Evolutionary conservation across 2,888 invertebrate genomes (phyloP), one percentile per base, ranked within the genome.

Genomic region (Vannuccia rotundouncinata): DNA sequence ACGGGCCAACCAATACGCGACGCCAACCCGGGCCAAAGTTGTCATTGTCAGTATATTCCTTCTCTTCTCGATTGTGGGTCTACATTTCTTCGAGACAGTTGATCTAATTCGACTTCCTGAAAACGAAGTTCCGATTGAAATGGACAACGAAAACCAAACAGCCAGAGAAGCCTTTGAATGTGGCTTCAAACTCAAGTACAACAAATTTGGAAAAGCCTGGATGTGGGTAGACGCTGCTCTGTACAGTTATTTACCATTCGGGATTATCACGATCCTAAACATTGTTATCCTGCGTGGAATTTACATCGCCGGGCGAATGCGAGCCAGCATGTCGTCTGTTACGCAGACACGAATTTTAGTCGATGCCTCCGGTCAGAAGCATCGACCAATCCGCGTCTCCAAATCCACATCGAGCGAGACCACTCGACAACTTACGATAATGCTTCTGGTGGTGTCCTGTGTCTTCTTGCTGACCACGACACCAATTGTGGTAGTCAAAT

Each of bases 1-100:
- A 1, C 83, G 84, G 59, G 86, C 86, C 10, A 60, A 82, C 29
- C 28, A 74, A 10, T 31, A 27, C 10, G 83, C 85, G 81, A 86
- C 86, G 81, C 85, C 84, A 78, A 82, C 83, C 10, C 78, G 82
- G 75, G 86, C 87, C 5, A 84, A 83, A 59, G 84, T 85, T 25
- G 85, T 86, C 28, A 77, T 83, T 0, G 74, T 81, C 0, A 75
- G 86, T 1, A 81, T 85, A 0, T 28, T 83, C 1, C 74, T 85
- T 2, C 83, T 86, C 59, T 79, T 86, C 27, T 73, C 82, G 17
- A 10, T 45, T 1, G 82, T 86, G 29, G 86, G 86, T 82, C 78
- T 83, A 5, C 87, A 87, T 82, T 85, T 86, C 78, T 81, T 86
- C 74, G 86, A 84, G 85, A 86, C 87, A 22, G 79, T 79, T 1